Conservation (phyloP, 2,888 invertebrate genomes). For the Merodon equestris region DNA sequence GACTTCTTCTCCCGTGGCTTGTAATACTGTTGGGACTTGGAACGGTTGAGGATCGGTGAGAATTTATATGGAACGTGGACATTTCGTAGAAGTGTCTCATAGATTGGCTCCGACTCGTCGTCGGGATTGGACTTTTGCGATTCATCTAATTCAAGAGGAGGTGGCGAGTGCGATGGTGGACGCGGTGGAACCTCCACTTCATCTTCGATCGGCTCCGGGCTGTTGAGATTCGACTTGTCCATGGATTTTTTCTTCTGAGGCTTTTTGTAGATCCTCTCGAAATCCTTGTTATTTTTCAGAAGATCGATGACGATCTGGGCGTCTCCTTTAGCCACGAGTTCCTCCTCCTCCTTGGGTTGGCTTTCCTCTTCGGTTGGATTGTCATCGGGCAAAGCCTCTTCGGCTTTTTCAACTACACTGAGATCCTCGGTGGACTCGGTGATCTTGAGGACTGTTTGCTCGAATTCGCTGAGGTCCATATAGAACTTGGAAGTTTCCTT, state of each 20-base stretch:
- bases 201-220: conserved; percentile 57
- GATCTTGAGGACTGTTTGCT: conserved; percentile 81
- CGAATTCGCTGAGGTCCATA: conserved; percentile 83
- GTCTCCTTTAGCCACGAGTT: conserved; percentile 79
- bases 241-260: conserved; percentile 81
- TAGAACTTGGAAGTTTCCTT: conserved; percentile 84
- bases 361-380: conserved; percentile 7
- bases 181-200: conserved; percentile 74
- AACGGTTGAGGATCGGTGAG: conserved; percentile 76
- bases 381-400: conserved; percentile 57
- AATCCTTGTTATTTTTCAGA: conserved; percentile 89
- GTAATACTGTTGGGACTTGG: conserved; percentile 75
- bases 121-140: neutral
- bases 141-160: conserved; percentile 74
- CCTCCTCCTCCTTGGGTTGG: neutral
- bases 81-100: conserved; percentile 77
- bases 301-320: conserved; percentile 86
- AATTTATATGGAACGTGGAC: conserved; percentile 79
- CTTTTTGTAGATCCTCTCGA: conserved; percentile 88
- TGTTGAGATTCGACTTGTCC: conserved; percentile 70
- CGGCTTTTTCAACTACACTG: conserved; percentile 46
- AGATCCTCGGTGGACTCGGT: conserved; percentile 84
- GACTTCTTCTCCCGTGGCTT: conserved; percentile 72
- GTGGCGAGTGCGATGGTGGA: conserved; percentile 77
- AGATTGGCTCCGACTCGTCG: conserved; percentile 75